Percentiles rank a stretch among this genome's conserved stretches.
These are phyloP conservation scores for Brevimyrus niger DNA, from an alignment of 2,113 vertebrate genomes.

Conservation along the genomic window DNA sequence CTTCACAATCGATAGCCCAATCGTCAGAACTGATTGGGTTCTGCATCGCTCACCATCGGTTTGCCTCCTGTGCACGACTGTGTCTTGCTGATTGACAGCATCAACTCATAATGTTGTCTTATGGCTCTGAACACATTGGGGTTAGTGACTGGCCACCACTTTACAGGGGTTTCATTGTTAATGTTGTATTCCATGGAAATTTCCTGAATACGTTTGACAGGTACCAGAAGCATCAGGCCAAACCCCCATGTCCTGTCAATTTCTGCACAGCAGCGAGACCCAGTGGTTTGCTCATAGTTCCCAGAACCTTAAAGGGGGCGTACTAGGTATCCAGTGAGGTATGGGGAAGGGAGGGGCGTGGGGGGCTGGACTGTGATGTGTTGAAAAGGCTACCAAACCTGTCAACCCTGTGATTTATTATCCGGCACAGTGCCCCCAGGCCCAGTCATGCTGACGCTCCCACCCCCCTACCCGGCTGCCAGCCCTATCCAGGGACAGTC, in stretches of 20 bases:
- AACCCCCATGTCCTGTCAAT: neutral
- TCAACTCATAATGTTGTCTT: neutral
- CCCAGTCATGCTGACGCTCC: conserved; percentile 30
- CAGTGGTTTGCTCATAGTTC: neutral
- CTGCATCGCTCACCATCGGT: neutral
- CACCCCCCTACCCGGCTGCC: conserved; percentile 1
- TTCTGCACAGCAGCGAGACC: no score
- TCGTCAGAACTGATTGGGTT: neutral
- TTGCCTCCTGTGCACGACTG: neutral
- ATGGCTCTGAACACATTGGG: neutral
- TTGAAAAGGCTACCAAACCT: conserved; percentile 44
- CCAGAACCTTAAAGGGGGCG: neutral
- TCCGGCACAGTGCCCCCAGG: conserved; percentile 32
- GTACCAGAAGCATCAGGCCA: neutral
- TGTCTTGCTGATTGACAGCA: neutral
- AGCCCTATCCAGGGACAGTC: conserved; percentile 35
- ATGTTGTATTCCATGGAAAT: neutral
- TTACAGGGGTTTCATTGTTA: neutral
- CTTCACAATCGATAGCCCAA: neutral
- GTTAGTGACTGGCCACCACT: neutral
- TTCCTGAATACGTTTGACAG: neutral
- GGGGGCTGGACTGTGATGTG: neutral
- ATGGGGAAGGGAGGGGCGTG: neutral
- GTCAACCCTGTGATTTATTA: conserved; percentile 60
- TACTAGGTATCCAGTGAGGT: conserved; percentile 2